These are phyloP conservation scores for Rhynchopsitta pachyrhyncha DNA, from an alignment of 2,113 vertebrate genomes.

Conservation along the genomic window DNA sequence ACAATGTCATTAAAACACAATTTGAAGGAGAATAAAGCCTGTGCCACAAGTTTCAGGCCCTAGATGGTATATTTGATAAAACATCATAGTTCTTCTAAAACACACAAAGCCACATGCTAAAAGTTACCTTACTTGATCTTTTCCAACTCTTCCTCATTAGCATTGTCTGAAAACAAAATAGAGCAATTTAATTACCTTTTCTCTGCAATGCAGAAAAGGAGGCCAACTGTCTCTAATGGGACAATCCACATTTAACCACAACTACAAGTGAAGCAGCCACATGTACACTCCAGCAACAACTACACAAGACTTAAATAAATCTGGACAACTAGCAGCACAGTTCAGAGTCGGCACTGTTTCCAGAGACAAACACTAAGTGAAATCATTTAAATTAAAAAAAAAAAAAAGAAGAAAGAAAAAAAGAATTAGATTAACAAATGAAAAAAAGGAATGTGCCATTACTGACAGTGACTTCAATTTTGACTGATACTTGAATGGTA, in stretches of 20 bases:
- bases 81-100: background rate
- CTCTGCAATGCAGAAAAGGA: conserved; percentile 40
- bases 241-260: conserved; percentile 19
- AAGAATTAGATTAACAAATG: background rate
- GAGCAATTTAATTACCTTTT: conserved; percentile 87
- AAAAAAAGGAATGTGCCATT: background rate
- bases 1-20: background rate
- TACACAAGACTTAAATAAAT: background rate
- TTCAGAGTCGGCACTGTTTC: background rate
- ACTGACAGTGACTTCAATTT: background rate
- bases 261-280: conserved; percentile 4
- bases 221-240: conserved; percentile 13
- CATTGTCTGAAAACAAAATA: conserved; percentile 98
- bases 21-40: background rate
- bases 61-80: conserved; percentile 11
- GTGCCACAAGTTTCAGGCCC: background rate
- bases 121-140: conserved; percentile 99
- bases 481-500: background rate
- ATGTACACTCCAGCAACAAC: background rate
- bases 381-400: background rate
- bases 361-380: background rate
- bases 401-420: background rate
- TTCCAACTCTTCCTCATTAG: conserved; percentile 99
- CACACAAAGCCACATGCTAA: conserved; percentile 75
- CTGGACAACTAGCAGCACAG: background rate